phyloP scores from a whole-genome alignment of 2,797 vertebrate species.

The Enteromius thamalakanensis region DNA sequence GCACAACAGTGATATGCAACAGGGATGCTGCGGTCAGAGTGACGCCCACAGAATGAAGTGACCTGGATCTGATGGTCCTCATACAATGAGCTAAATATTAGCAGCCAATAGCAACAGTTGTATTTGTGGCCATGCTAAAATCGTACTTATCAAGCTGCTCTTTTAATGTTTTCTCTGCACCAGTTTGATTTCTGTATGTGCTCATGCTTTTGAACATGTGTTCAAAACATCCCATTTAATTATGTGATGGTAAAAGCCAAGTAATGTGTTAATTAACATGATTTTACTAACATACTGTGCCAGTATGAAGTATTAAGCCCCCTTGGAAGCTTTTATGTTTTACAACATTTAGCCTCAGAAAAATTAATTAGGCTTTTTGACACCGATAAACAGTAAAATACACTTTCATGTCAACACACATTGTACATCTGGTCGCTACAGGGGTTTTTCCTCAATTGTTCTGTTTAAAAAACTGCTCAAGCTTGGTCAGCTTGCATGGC shows the following conservation, averaged over 20 bases:
- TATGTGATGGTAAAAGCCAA: not conserved
- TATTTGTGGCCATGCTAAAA: conserved; percentile 40
- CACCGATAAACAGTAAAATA: not conserved
- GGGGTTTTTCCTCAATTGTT: not conserved
- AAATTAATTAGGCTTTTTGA: not conserved
- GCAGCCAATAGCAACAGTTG: conserved; percentile 35
- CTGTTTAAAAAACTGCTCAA: not conserved
- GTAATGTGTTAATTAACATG: conserved; percentile 1
- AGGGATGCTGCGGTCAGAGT: conserved; percentile 13
- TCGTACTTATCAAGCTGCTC: conserved; percentile 16
- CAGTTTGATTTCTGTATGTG: not conserved
- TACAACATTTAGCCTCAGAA: conserved; percentile 6
- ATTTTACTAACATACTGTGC: not conserved
- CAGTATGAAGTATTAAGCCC: not conserved
- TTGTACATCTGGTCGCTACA: not conserved
- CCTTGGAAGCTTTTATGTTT: conserved; percentile 3
- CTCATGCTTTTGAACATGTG: not conserved
- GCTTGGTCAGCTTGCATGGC: not conserved
- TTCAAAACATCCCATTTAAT: not conserved
- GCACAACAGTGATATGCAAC: not conserved
- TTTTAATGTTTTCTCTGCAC: conserved; percentile 19
- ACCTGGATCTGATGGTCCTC: conserved; percentile 25
- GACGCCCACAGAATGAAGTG: conserved; percentile 20
- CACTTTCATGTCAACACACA: conserved; percentile 7
- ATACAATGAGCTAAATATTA: conserved; percentile 53